Evolutionary conservation across 2,888 invertebrate genomes (phyloP).

Genomic region (Tetheella fluctuosa): DNA sequence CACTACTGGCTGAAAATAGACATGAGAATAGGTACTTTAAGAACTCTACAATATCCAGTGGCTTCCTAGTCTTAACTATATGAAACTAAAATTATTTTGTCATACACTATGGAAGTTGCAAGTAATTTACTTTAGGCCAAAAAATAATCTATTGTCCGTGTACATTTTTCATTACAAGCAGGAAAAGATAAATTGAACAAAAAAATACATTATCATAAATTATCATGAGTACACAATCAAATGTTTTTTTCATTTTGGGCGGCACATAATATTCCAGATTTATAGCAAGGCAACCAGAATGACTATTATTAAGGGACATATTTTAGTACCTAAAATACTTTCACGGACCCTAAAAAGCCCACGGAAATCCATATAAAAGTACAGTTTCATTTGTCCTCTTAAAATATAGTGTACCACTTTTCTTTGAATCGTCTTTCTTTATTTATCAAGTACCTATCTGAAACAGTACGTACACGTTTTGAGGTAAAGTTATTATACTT

Average conservation of each 20-base stretch:
- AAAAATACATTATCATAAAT: constrained; percentile 31
- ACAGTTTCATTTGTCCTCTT: constrained; percentile 2
- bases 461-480: no score
- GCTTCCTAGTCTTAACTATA: no score
- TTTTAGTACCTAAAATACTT: constrained; percentile 10
- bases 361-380: constrained; percentile 9
- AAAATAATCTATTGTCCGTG: background rate
- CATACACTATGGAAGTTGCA: no score
- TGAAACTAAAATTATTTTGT: no score
- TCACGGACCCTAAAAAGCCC: constrained; percentile 5
- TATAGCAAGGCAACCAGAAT: constrained; percentile 30
- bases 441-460: background rate
- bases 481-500: no score
- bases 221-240: constrained; percentile 31
- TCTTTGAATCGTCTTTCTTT: background rate
- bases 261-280: constrained; percentile 30
- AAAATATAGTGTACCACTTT: constrained; percentile 6
- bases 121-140: background rate
- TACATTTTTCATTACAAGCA: constrained; percentile 8
- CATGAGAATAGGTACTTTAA: no score
- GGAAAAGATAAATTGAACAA: constrained; percentile 26
- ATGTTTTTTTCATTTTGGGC: constrained; percentile 32
- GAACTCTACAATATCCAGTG: no score
- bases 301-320: constrained; percentile 35
- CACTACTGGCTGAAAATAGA: background rate